phyloP scores from a whole-genome alignment of 2,113 vertebrate species.

The Girardinichthys multiradiatus region DNA sequence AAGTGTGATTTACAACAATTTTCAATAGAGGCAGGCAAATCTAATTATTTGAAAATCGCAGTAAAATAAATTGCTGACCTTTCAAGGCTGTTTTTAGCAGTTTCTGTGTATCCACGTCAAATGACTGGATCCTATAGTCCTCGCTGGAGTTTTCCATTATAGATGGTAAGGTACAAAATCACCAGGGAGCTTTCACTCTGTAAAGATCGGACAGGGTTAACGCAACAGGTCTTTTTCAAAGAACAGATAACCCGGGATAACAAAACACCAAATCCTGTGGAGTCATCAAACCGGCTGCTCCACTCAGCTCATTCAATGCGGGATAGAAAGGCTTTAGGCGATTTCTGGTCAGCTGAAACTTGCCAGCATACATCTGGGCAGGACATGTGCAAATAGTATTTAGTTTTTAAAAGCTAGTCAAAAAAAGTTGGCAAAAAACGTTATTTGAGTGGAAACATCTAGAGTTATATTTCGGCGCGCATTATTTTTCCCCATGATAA shows the following conservation, averaged over 20 bases:
- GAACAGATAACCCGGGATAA: constrained; percentile 12
- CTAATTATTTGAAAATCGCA: neutral
- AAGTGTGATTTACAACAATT: too few relatives aligned
- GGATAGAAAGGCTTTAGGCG: constrained; percentile 50
- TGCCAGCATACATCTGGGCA: neutral
- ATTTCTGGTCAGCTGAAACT: constrained; percentile 14
- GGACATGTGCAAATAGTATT: neutral
- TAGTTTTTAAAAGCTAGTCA: neutral
- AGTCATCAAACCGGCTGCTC: constrained; percentile 61
- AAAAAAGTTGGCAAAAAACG: neutral
- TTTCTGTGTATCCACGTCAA: constrained; percentile 90
- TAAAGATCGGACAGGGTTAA: neutral
- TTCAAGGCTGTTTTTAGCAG: constrained; percentile 95
- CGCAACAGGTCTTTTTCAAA: neutral
- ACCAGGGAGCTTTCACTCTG: constrained; percentile 24
- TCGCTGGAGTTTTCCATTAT: constrained; percentile 88
- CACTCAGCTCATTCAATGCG: constrained; percentile 50
- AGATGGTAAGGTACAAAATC: constrained; percentile 3
- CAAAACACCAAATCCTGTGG: constrained; percentile 52
- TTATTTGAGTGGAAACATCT: neutral
- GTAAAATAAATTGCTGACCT: constrained; percentile 76
- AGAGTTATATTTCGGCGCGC: neutral
- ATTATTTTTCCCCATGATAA: neutral
- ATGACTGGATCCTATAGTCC: constrained; percentile 93
- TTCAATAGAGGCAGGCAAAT: neutral